Percentiles rank a stretch among this genome's conserved stretches.
Evolutionary conservation across 2,113 vertebrate species (phyloP).

Genomic region (Micromys minutus): DNA sequence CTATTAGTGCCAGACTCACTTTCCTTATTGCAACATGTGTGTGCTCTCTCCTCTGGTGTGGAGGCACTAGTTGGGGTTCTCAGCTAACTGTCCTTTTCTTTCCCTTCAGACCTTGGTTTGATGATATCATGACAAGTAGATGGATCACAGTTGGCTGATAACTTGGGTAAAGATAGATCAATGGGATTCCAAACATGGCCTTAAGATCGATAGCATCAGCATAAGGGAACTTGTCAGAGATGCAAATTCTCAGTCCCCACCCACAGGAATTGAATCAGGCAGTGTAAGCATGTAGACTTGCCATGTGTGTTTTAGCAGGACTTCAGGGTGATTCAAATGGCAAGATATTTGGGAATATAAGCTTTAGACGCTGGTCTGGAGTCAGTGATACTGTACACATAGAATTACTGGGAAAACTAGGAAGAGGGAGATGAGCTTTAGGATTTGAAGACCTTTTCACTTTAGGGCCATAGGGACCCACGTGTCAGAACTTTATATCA

Average conservation of each 20-base stretch:
- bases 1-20: background rate
- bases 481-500: constrained; percentile 6
- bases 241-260: background rate
- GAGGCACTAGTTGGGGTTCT: background rate
- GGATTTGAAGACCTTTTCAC: constrained; percentile 11
- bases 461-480: background rate
- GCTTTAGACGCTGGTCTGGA: background rate
- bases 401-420: constrained; percentile 22
- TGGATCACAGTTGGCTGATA: background rate
- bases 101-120: constrained; percentile 15
- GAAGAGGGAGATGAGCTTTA: background rate
- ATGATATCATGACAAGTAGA: background rate
- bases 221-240: constrained; percentile 42
- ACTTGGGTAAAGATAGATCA: background rate
- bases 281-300: background rate
- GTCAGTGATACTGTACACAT: background rate
- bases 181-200: background rate
- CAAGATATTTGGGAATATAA: constrained; percentile 17
- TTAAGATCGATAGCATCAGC: background rate
- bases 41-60: background rate
- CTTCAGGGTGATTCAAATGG: background rate
- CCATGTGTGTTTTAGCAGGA: background rate
- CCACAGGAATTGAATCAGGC: background rate
- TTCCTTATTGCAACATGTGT: background rate
- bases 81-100: constrained; percentile 6